Base-by-base conservation (phyloP, 1,140 invertebrate genomes). In the Cydia splendana region DNA sequence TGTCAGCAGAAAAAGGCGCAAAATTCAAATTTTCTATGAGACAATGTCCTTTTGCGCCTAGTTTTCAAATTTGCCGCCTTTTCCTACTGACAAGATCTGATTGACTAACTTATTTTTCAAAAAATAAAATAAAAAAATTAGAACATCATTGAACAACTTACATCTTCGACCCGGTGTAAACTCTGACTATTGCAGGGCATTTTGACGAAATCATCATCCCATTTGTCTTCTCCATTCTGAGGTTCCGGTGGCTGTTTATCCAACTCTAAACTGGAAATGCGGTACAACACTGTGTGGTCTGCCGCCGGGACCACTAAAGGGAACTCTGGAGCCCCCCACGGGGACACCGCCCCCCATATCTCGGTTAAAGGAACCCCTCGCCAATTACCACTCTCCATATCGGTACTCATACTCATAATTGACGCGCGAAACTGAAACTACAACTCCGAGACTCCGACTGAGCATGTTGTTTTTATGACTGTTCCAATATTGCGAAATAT, bases 111-210 rank as follows among this genome's bases (percentile, higher is more conserved):
- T n/a, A n/a, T n/a, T n/a, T n/a, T n/a, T n/a, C n/a, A n/a, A n/a
- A n/a, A n/a, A n/a, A n/a, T n/a, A n/a, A n/a, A n/a, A n/a, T n/a
- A n/a, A n/a, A n/a, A 24, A 24, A 24, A 24, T 24, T 24, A 24
- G 24, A 24, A 24, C 2, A 1, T 24, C 7, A 42, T 7, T 10
- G 1, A 42, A 42, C 10, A 42, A 87, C 88, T 89, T 90, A 95
- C 95, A 85, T 95, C 90, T 81, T 95, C 93, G 51, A 96, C 94
- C 10, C 96, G 96, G 92, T 97, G 98, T 76, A 97, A 92, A 93
- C 96, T 98, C 62, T 96, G 94, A 4, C 91, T 82, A 3, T 97
- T 98, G 89, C 95, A 97, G 0, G 98, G 98, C 95, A 99, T 95
- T 84, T 96, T 94, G 7, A 98, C 97, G 94, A 97, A 96, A 81